These are phyloP conservation scores for Heteromyza rotundicornis DNA, from an alignment of 2,888 invertebrate species.

Conservation along the genomic window DNA sequence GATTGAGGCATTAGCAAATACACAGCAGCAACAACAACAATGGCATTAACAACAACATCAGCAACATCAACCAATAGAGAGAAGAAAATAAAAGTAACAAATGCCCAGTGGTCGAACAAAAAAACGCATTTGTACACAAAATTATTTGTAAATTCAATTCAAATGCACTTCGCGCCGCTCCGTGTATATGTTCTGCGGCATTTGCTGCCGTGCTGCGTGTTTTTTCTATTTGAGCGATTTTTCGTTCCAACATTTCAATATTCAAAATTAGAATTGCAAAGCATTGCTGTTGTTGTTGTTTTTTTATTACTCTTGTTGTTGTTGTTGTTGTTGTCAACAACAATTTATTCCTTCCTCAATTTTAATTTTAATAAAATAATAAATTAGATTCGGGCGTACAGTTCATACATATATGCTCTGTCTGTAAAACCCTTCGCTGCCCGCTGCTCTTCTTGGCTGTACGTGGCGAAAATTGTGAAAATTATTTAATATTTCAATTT, in stretches of 20 bases:
- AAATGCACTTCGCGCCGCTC: neutral
- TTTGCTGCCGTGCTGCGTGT: neutral
- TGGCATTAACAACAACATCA: neutral
- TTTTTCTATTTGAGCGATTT: neutral
- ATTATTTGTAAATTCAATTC: constrained; percentile 4
- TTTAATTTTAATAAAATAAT: too few relatives aligned
- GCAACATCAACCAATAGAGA: neutral
- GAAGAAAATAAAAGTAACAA: neutral
- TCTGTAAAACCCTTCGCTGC: too few relatives aligned
- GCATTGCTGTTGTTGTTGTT: neutral
- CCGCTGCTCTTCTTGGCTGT: too few relatives aligned
- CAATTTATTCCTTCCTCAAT: neutral
- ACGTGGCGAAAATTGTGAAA: too few relatives aligned
- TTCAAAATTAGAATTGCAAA: neutral
- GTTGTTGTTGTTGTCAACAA: too few relatives aligned
- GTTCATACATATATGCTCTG: too few relatives aligned
- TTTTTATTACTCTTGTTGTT: too few relatives aligned
- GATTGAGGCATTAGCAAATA: neutral
- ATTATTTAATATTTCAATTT: too few relatives aligned
- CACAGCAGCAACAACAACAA: neutral
- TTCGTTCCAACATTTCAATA: neutral
- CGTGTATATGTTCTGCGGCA: neutral
- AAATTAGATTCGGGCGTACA: too few relatives aligned
- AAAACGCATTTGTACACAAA: neutral
- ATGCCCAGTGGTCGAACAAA: neutral